phyloP scores from a whole-genome alignment of 1,140 invertebrate genomes.

The Papilio xuthus region DNA sequence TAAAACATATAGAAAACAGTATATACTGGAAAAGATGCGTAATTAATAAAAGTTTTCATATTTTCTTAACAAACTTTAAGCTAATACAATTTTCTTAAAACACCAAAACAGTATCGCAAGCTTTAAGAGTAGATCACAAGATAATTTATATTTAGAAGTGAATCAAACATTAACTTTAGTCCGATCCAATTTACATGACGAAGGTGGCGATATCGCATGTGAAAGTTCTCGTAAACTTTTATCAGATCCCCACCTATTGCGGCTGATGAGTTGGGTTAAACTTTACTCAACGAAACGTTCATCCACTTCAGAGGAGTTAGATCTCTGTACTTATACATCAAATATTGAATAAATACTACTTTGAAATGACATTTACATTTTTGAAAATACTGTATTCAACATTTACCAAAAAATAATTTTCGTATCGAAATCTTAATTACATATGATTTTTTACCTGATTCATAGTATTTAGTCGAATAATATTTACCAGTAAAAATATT shows the following conservation, averaged over 20 bases:
- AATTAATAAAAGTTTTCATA: no score
- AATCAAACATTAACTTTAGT: constrained; percentile 65
- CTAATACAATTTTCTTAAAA: not conserved
- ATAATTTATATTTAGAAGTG: constrained; percentile 73
- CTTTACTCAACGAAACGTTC: constrained; percentile 70
- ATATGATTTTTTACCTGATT: not conserved
- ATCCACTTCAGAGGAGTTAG: constrained; percentile 62
- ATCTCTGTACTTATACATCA: constrained; percentile 46
- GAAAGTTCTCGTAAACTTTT: constrained; percentile 77
- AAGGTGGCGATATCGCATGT: constrained; percentile 77
- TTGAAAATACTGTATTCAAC: not conserved
- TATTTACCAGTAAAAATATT: not conserved
- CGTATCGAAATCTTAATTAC: no score
- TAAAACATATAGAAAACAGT: not conserved
- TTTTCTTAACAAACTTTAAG: no score
- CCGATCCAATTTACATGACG: constrained; percentile 79
- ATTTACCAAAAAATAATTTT: no score
- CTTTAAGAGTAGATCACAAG: constrained; percentile 68
- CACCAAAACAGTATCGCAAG: constrained; percentile 64
- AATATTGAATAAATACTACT: constrained; percentile 41
- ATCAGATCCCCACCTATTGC: constrained; percentile 72
- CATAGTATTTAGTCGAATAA: not conserved
- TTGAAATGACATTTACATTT: not conserved
- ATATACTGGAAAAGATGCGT: not conserved
- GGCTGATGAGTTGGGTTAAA: constrained; percentile 75